Conservation (phyloP, 2,888 invertebrate species). For the Micoletzkya japonica region DNA sequence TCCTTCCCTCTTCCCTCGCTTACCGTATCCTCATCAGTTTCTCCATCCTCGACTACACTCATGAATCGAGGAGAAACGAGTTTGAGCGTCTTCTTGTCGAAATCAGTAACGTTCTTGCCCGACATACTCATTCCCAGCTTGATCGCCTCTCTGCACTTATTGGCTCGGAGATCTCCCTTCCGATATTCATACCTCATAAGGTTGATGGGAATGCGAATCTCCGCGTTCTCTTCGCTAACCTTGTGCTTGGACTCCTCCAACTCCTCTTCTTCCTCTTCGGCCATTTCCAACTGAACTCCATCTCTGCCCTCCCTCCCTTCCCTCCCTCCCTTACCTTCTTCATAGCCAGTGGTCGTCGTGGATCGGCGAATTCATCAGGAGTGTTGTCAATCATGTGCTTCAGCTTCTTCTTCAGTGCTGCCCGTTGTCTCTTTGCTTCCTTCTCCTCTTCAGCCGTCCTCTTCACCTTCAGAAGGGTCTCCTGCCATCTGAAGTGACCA, state of each 20-base stretch:
- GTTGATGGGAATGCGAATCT: constrained; percentile 47
- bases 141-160: constrained; percentile 30
- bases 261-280: constrained; percentile 34
- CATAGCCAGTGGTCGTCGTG: constrained; percentile 42
- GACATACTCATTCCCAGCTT: constrained; percentile 49
- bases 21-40: constrained; percentile 36
- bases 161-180: background rate
- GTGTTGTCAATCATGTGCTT: constrained; percentile 47
- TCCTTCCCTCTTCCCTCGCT: background rate
- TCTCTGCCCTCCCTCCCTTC: background rate
- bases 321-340: constrained; percentile 28
- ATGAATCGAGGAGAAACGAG: constrained; percentile 56
- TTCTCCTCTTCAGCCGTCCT: constrained; percentile 41
- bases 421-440: constrained; percentile 37
- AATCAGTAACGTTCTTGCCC: constrained; percentile 56
- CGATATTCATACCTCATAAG: constrained; percentile 47
- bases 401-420: constrained; percentile 34
- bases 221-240: constrained; percentile 40
- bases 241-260: constrained; percentile 26
- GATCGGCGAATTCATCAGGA: constrained; percentile 45
- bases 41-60: constrained; percentile 56
- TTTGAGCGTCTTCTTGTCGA: constrained; percentile 60
- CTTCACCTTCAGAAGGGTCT: constrained; percentile 39
- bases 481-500: constrained; percentile 37
- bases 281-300: constrained; percentile 27